phyloP scores from a whole-genome alignment of 2,888 invertebrate genomes.

The Drosophila flavopinicola region DNA sequence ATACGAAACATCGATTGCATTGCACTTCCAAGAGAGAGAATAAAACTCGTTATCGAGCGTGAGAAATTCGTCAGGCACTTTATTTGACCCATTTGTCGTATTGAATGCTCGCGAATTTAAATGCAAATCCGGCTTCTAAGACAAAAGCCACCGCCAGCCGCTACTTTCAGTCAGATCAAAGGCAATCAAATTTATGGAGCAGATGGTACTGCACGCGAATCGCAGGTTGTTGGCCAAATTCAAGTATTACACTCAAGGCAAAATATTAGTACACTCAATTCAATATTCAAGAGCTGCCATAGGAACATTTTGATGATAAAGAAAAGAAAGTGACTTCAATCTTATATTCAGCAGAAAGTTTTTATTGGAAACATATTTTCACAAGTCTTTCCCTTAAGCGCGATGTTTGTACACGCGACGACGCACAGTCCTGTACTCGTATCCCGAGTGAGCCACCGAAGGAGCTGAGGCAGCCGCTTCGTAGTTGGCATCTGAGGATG shows the following conservation, averaged over 20 bases:
- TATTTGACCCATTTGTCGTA: conserved; percentile 65
- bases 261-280: conserved; percentile 43
- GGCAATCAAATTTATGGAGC: conserved; percentile 55
- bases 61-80: conserved; percentile 57
- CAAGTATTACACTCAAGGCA: background rate
- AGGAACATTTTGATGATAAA: too few species aligned
- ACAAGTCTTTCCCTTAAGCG: conserved; percentile 42
- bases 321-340: too few species aligned
- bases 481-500: conserved; percentile 12
- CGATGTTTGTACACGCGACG: conserved; percentile 69
- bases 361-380: conserved; percentile 33
- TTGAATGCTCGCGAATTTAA: conserved; percentile 56
- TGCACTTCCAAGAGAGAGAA: conserved; percentile 34
- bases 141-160: conserved; percentile 31
- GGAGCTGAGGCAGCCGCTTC: conserved; percentile 61
- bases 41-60: conserved; percentile 69
- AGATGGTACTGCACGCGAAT: conserved; percentile 6
- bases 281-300: too few species aligned
- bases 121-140: conserved; percentile 47
- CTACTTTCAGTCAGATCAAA: conserved; percentile 52
- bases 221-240: conserved; percentile 15
- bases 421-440: conserved; percentile 70
- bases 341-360: background rate
- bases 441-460: conserved; percentile 47
- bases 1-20: conserved; percentile 50